These are phyloP conservation scores for Characodon lateralis DNA, from an alignment of 2,797 vertebrate genomes.

Conservation along the genomic window DNA sequence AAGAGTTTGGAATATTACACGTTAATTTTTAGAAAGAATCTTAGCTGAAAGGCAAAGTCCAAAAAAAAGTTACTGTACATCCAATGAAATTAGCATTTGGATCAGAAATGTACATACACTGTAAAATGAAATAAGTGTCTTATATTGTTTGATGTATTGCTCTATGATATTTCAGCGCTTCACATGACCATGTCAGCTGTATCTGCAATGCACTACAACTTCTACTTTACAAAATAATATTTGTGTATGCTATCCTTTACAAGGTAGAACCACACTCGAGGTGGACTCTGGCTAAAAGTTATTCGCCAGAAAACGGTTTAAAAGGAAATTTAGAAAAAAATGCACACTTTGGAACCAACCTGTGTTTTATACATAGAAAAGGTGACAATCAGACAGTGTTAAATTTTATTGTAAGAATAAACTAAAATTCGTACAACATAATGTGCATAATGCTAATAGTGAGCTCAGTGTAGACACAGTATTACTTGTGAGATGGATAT, in stretches of 20 bases:
- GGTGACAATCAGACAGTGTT: conserved; percentile 76
- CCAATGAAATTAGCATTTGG: conserved; percentile 59
- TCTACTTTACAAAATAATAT: conserved; percentile 53
- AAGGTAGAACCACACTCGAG: conserved; percentile 48
- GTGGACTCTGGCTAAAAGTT: conserved; percentile 31
- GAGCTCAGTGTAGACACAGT: conserved; percentile 34
- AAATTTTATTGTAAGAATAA: conserved; percentile 60
- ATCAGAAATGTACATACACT: conserved; percentile 81
- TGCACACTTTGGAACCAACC: conserved; percentile 70
- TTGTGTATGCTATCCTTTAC: conserved; percentile 56
- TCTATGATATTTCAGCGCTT: conserved; percentile 70
- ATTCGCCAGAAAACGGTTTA: conserved; percentile 46
- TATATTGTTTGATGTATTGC: conserved; percentile 73
- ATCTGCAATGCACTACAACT: conserved; percentile 72
- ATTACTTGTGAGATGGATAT: conserved; percentile 60
- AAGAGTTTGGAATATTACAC: conserved; percentile 53
- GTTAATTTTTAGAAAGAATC: conserved; percentile 56
- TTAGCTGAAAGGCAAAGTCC: conserved; percentile 35
- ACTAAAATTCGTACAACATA: conserved; percentile 49
- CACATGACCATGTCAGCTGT: conserved; percentile 71
- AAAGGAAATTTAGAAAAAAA: conserved; percentile 3
- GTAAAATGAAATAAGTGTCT: conserved; percentile 74
- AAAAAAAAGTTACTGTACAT: conserved; percentile 43
- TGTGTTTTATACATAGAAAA: conserved; percentile 76
- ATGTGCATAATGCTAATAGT: conserved; percentile 66